These are phyloP conservation scores for Myotis daubentonii DNA, from an alignment of 2,797 vertebrate species.

Conservation along the genomic window DNA sequence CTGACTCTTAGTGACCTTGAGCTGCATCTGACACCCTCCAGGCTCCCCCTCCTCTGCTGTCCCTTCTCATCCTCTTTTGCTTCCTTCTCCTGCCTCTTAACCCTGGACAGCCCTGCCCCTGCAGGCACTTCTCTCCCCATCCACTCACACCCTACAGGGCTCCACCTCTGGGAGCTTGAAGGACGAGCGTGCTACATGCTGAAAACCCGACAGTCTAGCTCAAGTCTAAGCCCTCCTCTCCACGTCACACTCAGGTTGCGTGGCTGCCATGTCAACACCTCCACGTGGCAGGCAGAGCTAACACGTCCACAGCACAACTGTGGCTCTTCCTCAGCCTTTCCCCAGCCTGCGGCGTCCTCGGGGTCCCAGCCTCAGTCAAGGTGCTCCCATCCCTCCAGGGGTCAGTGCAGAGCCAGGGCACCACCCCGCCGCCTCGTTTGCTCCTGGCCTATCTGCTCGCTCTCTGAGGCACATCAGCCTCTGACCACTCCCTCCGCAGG, in stretches of 20 bases:
- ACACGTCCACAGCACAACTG: neutral
- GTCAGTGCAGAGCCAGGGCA: neutral
- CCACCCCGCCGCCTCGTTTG: neutral
- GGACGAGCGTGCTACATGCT: neutral
- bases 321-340: neutral
- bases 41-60: neutral
- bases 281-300: neutral
- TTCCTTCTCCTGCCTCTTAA: neutral
- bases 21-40: neutral
- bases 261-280: neutral
- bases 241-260: neutral
- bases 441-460: neutral
- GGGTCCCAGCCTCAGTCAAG: neutral
- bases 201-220: neutral
- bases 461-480: neutral
- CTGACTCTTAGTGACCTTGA: neutral
- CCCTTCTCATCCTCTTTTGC: neutral
- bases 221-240: neutral
- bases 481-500: neutral
- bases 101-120: rapidly evolving
- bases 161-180: no score
- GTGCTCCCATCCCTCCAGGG: neutral
- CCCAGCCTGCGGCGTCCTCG: neutral
- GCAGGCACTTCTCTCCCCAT: no score
- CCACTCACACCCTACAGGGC: rapidly evolving